Conservation (phyloP, 2,113 vertebrate genomes). For the Larimichthys polyactis region DNA sequence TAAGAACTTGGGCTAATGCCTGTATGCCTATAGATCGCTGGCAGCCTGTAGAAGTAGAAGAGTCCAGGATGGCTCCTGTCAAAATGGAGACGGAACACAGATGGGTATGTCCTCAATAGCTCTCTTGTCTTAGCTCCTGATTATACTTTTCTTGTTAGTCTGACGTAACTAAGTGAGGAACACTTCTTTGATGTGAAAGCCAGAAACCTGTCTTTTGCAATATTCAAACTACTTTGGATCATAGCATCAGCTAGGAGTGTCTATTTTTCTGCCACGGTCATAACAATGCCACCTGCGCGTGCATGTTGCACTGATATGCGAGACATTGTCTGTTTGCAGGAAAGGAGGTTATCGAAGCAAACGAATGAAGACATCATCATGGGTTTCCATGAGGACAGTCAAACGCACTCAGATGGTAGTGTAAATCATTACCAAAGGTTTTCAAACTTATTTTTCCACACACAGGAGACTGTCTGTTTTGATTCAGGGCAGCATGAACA, state of each 20-base stretch:
- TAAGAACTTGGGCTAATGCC: conserved; percentile 75
- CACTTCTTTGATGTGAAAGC: neutral
- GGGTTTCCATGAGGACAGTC: conserved; percentile 69
- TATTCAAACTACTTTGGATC: no score
- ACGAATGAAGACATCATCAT: conserved; percentile 75
- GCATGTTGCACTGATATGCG: neutral
- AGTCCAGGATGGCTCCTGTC: conserved; percentile 48
- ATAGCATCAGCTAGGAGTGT: neutral
- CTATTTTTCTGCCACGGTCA: neutral
- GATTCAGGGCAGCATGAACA: neutral
- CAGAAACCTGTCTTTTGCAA: no score
- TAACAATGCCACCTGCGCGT: neutral
- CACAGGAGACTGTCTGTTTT: neutral
- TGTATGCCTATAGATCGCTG: conserved; percentile 68
- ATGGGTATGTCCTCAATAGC: conserved; percentile 71
- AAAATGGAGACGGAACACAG: conserved; percentile 62
- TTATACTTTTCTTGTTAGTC: no score
- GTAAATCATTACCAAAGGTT: conserved; percentile 1
- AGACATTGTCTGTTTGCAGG: conserved; percentile 61
- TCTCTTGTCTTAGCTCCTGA: neutral
- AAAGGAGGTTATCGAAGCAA: conserved; percentile 61
- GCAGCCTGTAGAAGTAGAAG: conserved; percentile 61
- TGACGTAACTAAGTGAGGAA: neutral
- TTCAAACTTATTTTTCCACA: neutral
- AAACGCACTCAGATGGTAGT: conserved; percentile 41